These are phyloP conservation scores for Troides oblongomaculatus DNA, from an alignment of 2,888 invertebrate genomes.

Conservation along the genomic window DNA sequence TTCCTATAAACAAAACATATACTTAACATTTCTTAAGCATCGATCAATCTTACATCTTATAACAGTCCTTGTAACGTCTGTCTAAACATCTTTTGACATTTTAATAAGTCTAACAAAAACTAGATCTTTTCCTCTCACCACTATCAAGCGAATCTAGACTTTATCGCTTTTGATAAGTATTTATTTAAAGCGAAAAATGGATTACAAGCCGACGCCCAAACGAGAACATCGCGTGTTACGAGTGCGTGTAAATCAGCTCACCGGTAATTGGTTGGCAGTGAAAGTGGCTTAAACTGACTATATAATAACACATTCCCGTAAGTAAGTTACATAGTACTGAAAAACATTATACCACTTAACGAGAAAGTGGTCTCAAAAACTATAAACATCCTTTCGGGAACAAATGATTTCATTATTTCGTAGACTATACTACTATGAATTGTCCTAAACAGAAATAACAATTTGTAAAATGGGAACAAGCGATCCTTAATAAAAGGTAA, in stretches of 20 bases:
- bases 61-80: constrained; percentile 16
- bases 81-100: constrained; percentile 4
- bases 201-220: constrained; percentile 30
- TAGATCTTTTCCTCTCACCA: constrained; percentile 1
- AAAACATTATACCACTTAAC: constrained; percentile 19
- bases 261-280: constrained; percentile 34
- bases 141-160: background rate
- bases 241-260: constrained; percentile 34
- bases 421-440: too few species aligned
- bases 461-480: too few species aligned
- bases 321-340: constrained; percentile 14
- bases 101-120: background rate
- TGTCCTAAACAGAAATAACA: too few species aligned
- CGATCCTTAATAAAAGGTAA: too few species aligned
- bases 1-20: too few species aligned
- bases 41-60: constrained; percentile 3
- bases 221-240: constrained; percentile 49
- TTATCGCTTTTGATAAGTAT: background rate
- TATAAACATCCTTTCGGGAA: background rate
- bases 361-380: constrained; percentile 18
- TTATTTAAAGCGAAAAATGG: background rate
- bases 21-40: background rate
- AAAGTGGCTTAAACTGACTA: constrained; percentile 31
- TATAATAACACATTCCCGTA: constrained; percentile 25
- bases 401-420: too few species aligned